Evolutionary conservation across 2,888 invertebrate genomes (phyloP), one percentile per base, ranked within the genome.

Genomic region (Eupithecia subfuscata): DNA sequence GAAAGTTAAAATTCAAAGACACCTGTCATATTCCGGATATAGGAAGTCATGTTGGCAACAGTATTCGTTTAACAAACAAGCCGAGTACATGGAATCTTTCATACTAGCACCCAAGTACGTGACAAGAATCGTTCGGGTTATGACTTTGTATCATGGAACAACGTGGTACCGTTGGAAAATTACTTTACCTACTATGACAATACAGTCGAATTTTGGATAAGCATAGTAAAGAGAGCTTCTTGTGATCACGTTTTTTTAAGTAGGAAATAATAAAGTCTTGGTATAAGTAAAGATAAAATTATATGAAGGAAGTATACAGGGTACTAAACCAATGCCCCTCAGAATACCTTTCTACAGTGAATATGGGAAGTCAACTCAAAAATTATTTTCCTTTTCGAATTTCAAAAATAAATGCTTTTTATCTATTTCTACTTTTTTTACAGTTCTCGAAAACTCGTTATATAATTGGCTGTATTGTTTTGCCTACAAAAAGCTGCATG

Each of bases 21-120:
- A 77, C 45, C 16, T 75, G 68, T 60, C 78, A 75, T 77, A 79
- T 76, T 81, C 75, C 79, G 81, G 80, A 82, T 82, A 77, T 75
- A 79, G 75, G 76, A 78, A 79, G 76, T 75, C 70, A 78, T 78
- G 79, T 79, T 80, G 77, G 74, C 76, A 76, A 79, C 78, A 72
- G 76, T 82, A 79, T 84, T 83, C 78, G 70, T 82, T 83, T 80
- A 69, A 73, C 78, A 77, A 82, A 81, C 82, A 82, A 72, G 76
- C 78, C 74, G 81, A 82, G 82, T 80, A 83, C 84, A 86, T 84
- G 84, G 84, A 83, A 85, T 86, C 81, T 82, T 82, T 82, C 81
- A 82, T 82, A 84, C 82, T 80, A 74, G 79, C 80, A 78, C 77
- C 80, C 76, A 71, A 76, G 56, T 83, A 87, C 87, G 88, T 87